Conservation (phyloP, 2,888 invertebrate genomes). For the Dermolepida albohirtum region DNA sequence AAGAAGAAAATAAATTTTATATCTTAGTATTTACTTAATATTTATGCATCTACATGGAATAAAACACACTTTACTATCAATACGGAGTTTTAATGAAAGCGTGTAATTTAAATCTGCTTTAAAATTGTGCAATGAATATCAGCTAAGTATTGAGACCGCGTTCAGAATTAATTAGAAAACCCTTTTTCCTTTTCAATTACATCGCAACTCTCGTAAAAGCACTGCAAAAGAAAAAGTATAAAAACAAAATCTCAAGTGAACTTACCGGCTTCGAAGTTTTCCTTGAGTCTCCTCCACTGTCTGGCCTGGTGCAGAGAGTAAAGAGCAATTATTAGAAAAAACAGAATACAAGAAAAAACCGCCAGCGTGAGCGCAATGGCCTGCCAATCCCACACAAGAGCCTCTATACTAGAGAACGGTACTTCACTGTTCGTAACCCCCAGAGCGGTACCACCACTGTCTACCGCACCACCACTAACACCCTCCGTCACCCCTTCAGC, state of each 20-base stretch:
- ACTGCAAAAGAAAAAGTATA: constrained; percentile 15
- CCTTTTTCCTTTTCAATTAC: constrained; percentile 15
- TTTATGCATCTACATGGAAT: too few relatives aligned
- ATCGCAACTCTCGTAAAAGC: constrained; percentile 16
- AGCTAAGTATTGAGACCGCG: neutral
- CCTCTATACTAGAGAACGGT: constrained; percentile 66
- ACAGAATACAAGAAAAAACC: constrained; percentile 80
- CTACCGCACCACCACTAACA: constrained; percentile 21
- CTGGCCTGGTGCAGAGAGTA: constrained; percentile 82
- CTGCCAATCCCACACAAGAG: constrained; percentile 78
- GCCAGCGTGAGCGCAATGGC: constrained; percentile 79
- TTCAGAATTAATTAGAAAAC: constrained; percentile 16
- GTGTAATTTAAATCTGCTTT: too few relatives aligned
- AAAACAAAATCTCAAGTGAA: constrained; percentile 36
- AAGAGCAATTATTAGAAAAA: constrained; percentile 82
- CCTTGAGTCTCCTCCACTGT: constrained; percentile 84
- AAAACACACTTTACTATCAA: too few relatives aligned
- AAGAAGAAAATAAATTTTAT: too few relatives aligned
- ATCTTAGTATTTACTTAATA: too few relatives aligned
- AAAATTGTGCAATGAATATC: neutral
- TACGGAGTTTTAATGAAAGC: too few relatives aligned
- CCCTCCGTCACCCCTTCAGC: neutral
- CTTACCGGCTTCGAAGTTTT: constrained; percentile 82
- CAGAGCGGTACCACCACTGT: constrained; percentile 52
- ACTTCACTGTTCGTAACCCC: constrained; percentile 59